A percentile compares a stretch with the other conserved stretches of the same genome.
These are phyloP conservation scores for Chironomus striatipennis DNA, from an alignment of 1,140 invertebrate genomes.

Conservation along the genomic window DNA sequence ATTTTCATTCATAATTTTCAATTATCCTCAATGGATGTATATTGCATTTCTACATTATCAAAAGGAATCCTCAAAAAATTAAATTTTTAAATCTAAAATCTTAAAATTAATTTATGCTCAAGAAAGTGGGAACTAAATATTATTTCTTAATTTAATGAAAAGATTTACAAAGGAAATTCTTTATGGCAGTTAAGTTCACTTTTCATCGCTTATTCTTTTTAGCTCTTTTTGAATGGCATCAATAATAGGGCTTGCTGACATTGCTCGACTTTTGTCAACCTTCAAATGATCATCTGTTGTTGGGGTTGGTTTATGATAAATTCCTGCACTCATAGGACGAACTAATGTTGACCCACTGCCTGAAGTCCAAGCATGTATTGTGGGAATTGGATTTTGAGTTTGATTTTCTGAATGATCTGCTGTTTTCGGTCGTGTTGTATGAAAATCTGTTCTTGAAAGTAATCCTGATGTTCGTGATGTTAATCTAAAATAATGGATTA, in stretches of 20 bases:
- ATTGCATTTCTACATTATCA: background rate
- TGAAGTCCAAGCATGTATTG: conserved; percentile 33
- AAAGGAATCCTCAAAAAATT: background rate
- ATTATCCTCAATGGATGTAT: too few relatives aligned
- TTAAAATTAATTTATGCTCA: background rate
- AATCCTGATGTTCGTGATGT: background rate
- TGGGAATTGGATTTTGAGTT: conserved; percentile 37
- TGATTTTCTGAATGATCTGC: conserved; percentile 34
- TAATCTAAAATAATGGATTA: background rate
- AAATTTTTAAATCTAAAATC: background rate
- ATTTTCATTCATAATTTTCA: background rate
- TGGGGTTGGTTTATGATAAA: conserved; percentile 46
- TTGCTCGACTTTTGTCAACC: background rate
- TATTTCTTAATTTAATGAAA: background rate
- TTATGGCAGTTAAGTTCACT: conserved; percentile 23
- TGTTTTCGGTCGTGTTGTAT: conserved; percentile 36
- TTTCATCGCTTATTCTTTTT: conserved; percentile 41
- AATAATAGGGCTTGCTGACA: conserved; percentile 49
- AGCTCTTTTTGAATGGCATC: conserved; percentile 54
- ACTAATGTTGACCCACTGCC: conserved; percentile 34
- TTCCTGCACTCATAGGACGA: conserved; percentile 50
- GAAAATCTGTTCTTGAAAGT: conserved; percentile 15
- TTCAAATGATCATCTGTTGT: conserved; percentile 41
- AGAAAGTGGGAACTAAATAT: too few relatives aligned
- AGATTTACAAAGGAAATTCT: background rate